Percentiles rank a stretch among this genome's conserved stretches.
Evolutionary conservation across 2,888 invertebrate genomes (phyloP).

Genomic region (Chloroclystis v-ata): DNA sequence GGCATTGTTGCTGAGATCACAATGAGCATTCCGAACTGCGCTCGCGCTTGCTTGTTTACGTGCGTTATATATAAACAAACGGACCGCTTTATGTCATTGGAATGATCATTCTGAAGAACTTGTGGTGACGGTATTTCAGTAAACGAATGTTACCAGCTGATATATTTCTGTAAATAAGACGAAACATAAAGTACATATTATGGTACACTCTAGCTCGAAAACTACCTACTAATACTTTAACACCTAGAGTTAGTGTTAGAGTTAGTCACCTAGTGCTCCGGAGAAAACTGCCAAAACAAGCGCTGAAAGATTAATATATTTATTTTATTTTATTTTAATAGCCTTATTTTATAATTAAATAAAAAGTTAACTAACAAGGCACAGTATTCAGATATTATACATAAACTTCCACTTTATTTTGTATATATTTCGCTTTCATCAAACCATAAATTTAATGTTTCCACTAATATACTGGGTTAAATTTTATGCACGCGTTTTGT

Average conservation of each 20-base stretch:
- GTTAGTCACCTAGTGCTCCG: too few species aligned
- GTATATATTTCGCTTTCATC: not conserved
- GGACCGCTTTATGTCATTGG: conserved; percentile 2
- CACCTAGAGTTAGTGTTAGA: too few species aligned
- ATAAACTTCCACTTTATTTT: not conserved
- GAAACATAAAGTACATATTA: too few species aligned
- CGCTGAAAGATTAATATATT: too few species aligned
- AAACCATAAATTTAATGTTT: not conserved
- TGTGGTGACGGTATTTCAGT: not conserved
- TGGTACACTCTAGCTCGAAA: too few species aligned
- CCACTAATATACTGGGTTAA: not conserved
- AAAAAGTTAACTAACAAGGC: too few species aligned
- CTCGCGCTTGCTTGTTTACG: conserved; percentile 1
- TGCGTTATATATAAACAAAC: conserved; percentile 25
- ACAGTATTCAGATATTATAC: too few species aligned
- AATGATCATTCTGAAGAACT: not conserved
- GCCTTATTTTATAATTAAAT: too few species aligned
- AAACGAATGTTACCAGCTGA: not conserved
- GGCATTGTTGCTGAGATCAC: conserved; percentile 24
- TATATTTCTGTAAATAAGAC: too few species aligned
- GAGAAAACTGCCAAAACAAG: too few species aligned
- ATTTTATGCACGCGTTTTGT: not conserved
- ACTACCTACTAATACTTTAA: too few species aligned
- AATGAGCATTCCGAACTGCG: conserved; percentile 24
- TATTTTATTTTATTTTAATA: too few species aligned